Evolutionary conservation across 92 coral and sea anemone genomes (phyloP), one percentile per base, ranked within the genome.

Genomic region (Phenganax marumi): DNA sequence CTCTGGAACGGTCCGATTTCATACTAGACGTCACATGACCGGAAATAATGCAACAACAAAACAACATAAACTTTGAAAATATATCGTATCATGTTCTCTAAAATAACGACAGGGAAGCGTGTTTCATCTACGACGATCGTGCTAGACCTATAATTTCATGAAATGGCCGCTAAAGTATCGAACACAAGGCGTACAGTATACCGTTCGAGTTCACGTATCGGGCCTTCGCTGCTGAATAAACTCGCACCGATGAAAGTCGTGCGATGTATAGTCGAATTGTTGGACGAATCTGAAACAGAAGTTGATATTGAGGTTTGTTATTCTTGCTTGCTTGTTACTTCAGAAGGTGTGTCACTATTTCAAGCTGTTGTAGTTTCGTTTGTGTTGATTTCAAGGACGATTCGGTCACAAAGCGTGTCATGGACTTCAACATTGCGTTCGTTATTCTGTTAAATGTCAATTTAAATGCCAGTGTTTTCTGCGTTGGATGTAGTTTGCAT

Each of bases 241-340:
- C 68, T 76, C 57, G 62, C 81, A 56, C 81, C 81, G 21, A 57
- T 68, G 25, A 76, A 56, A 43, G 11, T 25, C 81, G 11, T 76
- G 57, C 98, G 98, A 68, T 94, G 98, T 86, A 95, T 94, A 50
- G 98, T 94, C 51, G 97, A 94, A 74, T 90, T 94, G 43, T 89
- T 92, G 54, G 98, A 94, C 60, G 97, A 92, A 84, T 92, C 98
- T 49, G 94, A 92, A 83, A 92, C 91, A 85, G 89, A 92, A 80
- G 91, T 94, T 18, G 98, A 94, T 85, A 68, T 94, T 75, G 98
- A 94, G 81, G 98, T 94, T 50, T 90, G 97, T 94, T 9, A 9
- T 49, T 25, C 16, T 66, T 66, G 0, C 33, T 18, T 3, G 25
- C 43, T 25, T 33, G 23, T 47, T 10, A n/a, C 43, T 66, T 66